A percentile compares a stretch with the other conserved stretches of the same genome.
phyloP scores from a whole-genome alignment of 2,888 invertebrate species.

The Escarpia spicata region DNA sequence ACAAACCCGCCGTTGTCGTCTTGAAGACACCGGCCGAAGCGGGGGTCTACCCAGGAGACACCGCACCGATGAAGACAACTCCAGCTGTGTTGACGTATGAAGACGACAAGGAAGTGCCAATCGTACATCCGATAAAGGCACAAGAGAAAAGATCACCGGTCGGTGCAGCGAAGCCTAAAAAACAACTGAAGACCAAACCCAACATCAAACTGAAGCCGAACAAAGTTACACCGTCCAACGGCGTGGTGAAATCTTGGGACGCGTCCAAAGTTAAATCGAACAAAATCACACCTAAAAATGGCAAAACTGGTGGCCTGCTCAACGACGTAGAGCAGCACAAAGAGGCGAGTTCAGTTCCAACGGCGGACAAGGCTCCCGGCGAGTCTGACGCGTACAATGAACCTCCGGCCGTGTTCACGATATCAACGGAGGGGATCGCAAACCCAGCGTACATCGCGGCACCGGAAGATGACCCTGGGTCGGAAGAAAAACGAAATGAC shows the following conservation, averaged over 20 bases:
- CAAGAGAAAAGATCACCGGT: neutral
- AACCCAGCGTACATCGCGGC: neutral
- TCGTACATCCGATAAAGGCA: neutral
- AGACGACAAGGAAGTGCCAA: neutral
- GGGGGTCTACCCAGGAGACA: neutral
- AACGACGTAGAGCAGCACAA: neutral
- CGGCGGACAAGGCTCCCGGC: neutral
- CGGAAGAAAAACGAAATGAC: neutral
- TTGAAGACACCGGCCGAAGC: neutral
- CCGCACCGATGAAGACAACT: neutral
- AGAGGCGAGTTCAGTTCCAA: neutral
- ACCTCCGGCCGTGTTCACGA: neutral
- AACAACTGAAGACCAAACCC: neutral
- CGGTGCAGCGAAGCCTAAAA: neutral
- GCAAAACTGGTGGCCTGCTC: neutral
- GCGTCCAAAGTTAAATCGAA: neutral
- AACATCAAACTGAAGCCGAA: neutral
- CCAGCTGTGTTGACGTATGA: neutral
- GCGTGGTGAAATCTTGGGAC: neutral
- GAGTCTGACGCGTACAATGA: neutral
- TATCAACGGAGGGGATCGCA: neutral
- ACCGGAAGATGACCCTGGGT: neutral
- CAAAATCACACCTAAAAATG: neutral
- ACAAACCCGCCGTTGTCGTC: neutral
- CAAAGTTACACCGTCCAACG: neutral